Conservation (phyloP, 2,797 vertebrate species). For the Xenopus petersii region DNA sequence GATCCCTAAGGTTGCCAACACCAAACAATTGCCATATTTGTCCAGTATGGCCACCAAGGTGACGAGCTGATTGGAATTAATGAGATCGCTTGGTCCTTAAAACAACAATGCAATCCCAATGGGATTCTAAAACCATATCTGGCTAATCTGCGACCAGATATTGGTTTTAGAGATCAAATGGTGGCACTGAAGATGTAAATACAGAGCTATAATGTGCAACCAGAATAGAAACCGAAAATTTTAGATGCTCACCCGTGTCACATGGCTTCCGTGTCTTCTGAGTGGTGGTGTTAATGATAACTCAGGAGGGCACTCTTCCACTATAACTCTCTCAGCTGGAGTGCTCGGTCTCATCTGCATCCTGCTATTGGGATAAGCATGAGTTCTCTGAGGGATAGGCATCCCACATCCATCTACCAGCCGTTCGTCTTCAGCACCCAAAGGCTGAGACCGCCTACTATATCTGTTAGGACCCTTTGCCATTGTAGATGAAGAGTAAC, state of each 20-base stretch:
- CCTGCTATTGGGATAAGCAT: constrained; percentile 27
- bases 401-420: constrained; percentile 45
- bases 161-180: no score
- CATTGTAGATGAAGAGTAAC: constrained; percentile 45
- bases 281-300: constrained; percentile 35
- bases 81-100: no score
- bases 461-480: constrained; percentile 43
- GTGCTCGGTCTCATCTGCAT: constrained; percentile 28
- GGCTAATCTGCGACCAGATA: no score
- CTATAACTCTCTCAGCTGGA: constrained; percentile 32
- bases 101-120: no score
- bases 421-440: constrained; percentile 38
- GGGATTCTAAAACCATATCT: no score
- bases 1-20: no score
- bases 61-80: no score
- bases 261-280: constrained; percentile 30
- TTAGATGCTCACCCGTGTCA: constrained; percentile 21
- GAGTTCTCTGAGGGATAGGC: constrained; percentile 35
- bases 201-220: no score
- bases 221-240: no score
- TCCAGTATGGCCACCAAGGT: no score
- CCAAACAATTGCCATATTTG: no score
- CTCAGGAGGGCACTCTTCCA: constrained; percentile 34
- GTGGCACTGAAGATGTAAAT: no score
- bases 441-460: constrained; percentile 33